Percentiles rank a stretch among this genome's conserved stretches.
These are phyloP conservation scores for Pocillopora damicornis DNA, from an alignment of 64 coral and sea anemone genomes.

Conservation along the genomic window DNA sequence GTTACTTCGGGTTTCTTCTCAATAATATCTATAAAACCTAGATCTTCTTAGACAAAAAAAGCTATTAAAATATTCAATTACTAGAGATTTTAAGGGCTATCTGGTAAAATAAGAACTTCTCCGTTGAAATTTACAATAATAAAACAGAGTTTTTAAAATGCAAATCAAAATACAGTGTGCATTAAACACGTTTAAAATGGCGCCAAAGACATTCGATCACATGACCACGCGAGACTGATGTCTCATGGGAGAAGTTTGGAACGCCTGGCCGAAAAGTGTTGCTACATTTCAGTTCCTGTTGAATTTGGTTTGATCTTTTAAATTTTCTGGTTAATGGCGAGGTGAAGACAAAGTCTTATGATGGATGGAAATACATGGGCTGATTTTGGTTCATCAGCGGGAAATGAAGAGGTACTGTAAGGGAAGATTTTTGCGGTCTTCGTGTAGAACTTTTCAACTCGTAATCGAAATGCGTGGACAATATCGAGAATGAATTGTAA, in stretches of 20 bases:
- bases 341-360: neutral
- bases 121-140: neutral
- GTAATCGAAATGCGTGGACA: too few relatives aligned
- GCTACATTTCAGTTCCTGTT: neutral
- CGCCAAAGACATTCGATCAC: conserved; percentile 8
- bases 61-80: conserved; percentile 16
- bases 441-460: too few relatives aligned
- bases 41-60: neutral
- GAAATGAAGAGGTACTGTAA: conserved; percentile 1
- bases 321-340: neutral
- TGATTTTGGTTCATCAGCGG: conserved; percentile 11
- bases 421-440: too few relatives aligned
- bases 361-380: conserved; percentile 19
- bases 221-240: neutral
- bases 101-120: conserved; percentile 22
- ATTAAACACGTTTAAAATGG: conserved; percentile 14
- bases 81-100: neutral
- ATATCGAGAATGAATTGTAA: too few relatives aligned
- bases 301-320: neutral
- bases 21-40: conserved; percentile 6
- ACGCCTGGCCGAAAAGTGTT: conserved; percentile 15
- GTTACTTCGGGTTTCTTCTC: neutral
- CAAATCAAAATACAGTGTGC: too few relatives aligned
- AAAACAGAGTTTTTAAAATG: conserved; percentile 31
- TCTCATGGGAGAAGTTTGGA: neutral